A percentile compares a stretch with the other conserved stretches of the same genome.
Conservation (phyloP, 2,888 invertebrate species). For the Hololepta plana region DNA sequence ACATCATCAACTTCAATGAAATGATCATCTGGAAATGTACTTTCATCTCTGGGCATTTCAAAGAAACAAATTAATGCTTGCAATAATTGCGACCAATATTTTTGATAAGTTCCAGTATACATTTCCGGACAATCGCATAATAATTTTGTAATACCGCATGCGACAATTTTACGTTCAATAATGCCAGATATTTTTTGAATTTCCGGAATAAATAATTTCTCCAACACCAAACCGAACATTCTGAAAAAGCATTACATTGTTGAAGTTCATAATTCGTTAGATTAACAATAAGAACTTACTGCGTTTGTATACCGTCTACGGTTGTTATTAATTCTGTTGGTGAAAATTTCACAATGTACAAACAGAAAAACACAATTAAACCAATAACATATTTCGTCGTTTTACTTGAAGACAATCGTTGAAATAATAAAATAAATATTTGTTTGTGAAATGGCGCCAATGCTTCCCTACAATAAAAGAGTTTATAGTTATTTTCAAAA, state of each 20-base stretch:
- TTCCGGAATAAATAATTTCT: slow-evolving; percentile 73
- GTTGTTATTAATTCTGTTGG: slow-evolving; percentile 54
- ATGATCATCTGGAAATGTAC: slow-evolving; percentile 65
- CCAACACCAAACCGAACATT: slow-evolving; percentile 92
- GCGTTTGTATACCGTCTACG: slow-evolving; percentile 70
- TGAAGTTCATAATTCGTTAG: slow-evolving; percentile 5
- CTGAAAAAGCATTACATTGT: slow-evolving; percentile 25
- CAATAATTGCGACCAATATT: slow-evolving; percentile 39
- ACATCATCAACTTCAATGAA: slow-evolving; percentile 76
- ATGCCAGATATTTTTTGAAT: slow-evolving; percentile 70
- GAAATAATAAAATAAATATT: slow-evolving; percentile 82
- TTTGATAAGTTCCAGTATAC: slow-evolving; percentile 45
- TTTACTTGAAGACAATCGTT: slow-evolving; percentile 79
- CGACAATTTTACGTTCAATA: slow-evolving; percentile 77
- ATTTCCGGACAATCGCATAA: slow-evolving; percentile 59
- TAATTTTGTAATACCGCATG: slow-evolving; percentile 74
- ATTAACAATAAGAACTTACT: slow-evolving; percentile 33
- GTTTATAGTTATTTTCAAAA: slow-evolving; percentile 3
- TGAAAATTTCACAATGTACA: slow-evolving; percentile 69
- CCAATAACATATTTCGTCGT: slow-evolving; percentile 89
- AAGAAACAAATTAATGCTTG: slow-evolving; percentile 67
- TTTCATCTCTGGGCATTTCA: slow-evolving; percentile 75
- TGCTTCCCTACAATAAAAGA: slow-evolving; percentile 37
- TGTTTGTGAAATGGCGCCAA: slow-evolving; percentile 67
- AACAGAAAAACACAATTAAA: slow-evolving; percentile 77